Evolutionary conservation across 2,888 invertebrate genomes (phyloP).

Genomic region (Protula sp.): DNA sequence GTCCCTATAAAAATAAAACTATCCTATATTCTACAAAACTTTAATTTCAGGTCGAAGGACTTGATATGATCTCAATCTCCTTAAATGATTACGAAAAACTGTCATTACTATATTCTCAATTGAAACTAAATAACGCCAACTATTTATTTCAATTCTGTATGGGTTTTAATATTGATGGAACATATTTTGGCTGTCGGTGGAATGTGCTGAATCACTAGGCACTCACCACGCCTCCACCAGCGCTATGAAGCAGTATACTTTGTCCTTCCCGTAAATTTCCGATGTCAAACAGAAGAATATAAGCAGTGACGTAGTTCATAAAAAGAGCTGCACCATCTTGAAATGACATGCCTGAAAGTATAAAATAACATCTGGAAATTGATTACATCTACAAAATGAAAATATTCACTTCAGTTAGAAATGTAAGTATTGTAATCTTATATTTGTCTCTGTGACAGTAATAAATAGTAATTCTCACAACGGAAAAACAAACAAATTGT

Average conservation of each 20-base stretch:
- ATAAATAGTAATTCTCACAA: too few relatives aligned
- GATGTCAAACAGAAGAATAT: constrained; percentile 78
- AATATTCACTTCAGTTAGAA: background rate
- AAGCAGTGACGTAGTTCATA: constrained; percentile 80
- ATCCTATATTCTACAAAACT: too few relatives aligned
- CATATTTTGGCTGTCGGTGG: too few relatives aligned
- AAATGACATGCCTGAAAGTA: constrained; percentile 63
- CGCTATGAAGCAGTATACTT: constrained; percentile 76
- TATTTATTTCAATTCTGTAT: too few relatives aligned
- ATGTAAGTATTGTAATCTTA: background rate
- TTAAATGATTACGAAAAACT: too few relatives aligned
- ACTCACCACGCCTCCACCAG: constrained; percentile 81
- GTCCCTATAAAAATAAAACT: constrained; percentile 63
- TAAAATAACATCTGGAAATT: background rate
- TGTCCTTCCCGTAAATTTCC: constrained; percentile 73
- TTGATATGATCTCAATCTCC: too few relatives aligned
- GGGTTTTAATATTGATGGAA: too few relatives aligned
- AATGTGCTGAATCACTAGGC: too few relatives aligned
- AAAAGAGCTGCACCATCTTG: constrained; percentile 78
- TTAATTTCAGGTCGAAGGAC: too few relatives aligned
- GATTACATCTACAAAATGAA: background rate
- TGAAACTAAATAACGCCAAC: too few relatives aligned
- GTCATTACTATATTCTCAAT: too few relatives aligned
- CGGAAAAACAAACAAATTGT: too few relatives aligned
- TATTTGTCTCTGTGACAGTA: background rate